Conservation (phyloP, 2,888 invertebrate genomes). For the Lasioglossum vierecki region DNA sequence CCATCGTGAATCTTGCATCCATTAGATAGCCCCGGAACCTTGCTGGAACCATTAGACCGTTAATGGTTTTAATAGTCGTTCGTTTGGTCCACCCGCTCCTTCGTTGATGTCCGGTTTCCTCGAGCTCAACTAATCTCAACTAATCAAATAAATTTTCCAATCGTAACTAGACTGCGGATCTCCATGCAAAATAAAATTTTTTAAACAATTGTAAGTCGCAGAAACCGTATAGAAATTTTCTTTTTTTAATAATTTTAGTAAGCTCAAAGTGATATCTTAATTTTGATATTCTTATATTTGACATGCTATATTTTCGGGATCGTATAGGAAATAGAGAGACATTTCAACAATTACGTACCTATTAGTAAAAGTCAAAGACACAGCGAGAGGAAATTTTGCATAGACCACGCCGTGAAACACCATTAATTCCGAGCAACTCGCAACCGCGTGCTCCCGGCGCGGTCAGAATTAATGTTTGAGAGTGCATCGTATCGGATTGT, state of each 20-base stretch:
- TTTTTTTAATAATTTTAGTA: not conserved
- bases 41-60: conserved; percentile 31
- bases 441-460: not conserved
- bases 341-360: not conserved
- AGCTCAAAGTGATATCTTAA: not conserved
- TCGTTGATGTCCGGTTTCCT: not conserved
- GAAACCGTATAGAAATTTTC: too few species aligned
- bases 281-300: too few species aligned
- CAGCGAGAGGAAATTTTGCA: not conserved
- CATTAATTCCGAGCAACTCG: conserved; percentile 20
- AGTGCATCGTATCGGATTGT: not conserved
- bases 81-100: not conserved
- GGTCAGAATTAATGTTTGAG: not conserved
- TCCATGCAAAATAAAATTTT: not conserved
- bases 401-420: not conserved
- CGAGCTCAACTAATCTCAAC: not conserved
- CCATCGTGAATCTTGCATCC: conserved; percentile 42
- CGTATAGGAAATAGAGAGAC: not conserved
- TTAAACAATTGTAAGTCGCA: not conserved
- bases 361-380: not conserved
- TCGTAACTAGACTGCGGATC: too few species aligned
- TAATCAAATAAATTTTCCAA: too few species aligned
- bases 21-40: conserved; percentile 48
- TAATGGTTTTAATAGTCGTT: conserved; percentile 53
- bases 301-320: too few species aligned